Percentiles rank a stretch among this genome's conserved stretches.
Evolutionary conservation across 2,888 invertebrate species (phyloP).

Genomic region (Globia sparganii): DNA sequence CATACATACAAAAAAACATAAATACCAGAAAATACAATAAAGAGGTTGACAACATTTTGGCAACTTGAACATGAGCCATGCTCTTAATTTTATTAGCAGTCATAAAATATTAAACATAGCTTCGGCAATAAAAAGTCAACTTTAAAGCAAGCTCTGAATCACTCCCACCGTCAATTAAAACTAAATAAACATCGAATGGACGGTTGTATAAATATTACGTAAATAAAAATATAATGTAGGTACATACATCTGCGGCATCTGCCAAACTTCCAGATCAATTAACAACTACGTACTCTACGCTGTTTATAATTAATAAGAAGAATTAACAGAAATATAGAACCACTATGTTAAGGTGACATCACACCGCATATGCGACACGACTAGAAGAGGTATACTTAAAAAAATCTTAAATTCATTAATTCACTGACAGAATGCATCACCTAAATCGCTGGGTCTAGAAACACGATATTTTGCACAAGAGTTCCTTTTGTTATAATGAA

Average conservation of each 20-base stretch:
- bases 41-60: slow-evolving; percentile 9
- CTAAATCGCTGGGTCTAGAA: neutral
- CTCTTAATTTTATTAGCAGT: slow-evolving; percentile 23
- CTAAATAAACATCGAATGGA: slow-evolving; percentile 42
- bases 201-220: slow-evolving; percentile 26
- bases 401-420: neutral
- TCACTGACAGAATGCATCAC: neutral
- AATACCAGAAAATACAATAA: neutral
- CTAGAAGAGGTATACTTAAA: neutral
- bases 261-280: slow-evolving; percentile 47
- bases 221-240: slow-evolving; percentile 21
- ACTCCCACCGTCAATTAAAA: slow-evolving; percentile 49
- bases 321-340: slow-evolving; percentile 11
- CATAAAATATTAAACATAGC: slow-evolving; percentile 38
- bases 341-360: slow-evolving; percentile 24
- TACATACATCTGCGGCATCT: neutral
- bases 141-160: slow-evolving; percentile 27
- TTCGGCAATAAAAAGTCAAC: slow-evolving; percentile 28
- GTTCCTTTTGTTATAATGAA: neutral
- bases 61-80: neutral
- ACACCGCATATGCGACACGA: slow-evolving; percentile 8
- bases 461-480: neutral
- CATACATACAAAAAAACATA: neutral
- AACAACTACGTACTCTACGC: slow-evolving; percentile 21
- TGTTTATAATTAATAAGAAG: slow-evolving; percentile 33